Percentiles rank a stretch among this genome's conserved stretches.
phyloP scores from a whole-genome alignment of 1,140 invertebrate genomes.

The Neuroterus valhalla region DNA sequence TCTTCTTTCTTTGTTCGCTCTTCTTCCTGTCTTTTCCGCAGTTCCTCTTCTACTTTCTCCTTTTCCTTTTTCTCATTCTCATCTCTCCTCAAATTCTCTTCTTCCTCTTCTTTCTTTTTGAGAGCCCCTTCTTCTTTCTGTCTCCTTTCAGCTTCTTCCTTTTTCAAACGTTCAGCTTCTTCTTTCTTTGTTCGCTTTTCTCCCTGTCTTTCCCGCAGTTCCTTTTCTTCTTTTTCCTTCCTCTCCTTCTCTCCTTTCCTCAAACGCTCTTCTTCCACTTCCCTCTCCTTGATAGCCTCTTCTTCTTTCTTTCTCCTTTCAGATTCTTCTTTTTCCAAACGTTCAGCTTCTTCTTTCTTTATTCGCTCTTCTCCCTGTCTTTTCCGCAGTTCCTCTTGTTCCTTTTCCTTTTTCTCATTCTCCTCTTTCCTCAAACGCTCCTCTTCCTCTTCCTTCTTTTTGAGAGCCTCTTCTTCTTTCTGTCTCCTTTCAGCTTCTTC shows the following conservation, averaged over 20 bases:
- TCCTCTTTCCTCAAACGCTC: conserved; percentile 43
- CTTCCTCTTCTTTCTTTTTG: conserved; percentile 30
- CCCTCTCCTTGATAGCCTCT: not conserved
- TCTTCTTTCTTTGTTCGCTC: conserved; percentile 33
- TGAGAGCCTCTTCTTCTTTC: not conserved
- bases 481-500: conserved; percentile 33
- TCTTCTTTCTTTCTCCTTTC: conserved; percentile 41
- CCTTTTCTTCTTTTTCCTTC: conserved; percentile 30
- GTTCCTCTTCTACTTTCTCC: conserved; percentile 35
- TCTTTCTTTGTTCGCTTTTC: conserved; percentile 33
- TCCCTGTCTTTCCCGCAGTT: not conserved
- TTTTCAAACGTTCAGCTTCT: conserved; percentile 34
- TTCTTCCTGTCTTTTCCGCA: conserved; percentile 33
- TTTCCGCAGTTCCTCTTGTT: conserved; percentile 34
- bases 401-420: conserved; percentile 26
- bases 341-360: conserved; percentile 46
- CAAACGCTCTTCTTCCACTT: conserved; percentile 31
- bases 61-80: conserved; percentile 37
- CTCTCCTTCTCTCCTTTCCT: conserved; percentile 38
- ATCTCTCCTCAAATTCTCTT: too few species aligned
- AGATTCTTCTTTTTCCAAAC: conserved; percentile 42
- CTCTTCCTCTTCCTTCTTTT: conserved; percentile 32
- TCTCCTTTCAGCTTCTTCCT: conserved; percentile 20
- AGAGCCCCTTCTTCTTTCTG: conserved; percentile 22
- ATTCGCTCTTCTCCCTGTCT: conserved; percentile 39